phyloP scores from a whole-genome alignment of 2,113 vertebrate species.

The Eupsittula cactorum region DNA sequence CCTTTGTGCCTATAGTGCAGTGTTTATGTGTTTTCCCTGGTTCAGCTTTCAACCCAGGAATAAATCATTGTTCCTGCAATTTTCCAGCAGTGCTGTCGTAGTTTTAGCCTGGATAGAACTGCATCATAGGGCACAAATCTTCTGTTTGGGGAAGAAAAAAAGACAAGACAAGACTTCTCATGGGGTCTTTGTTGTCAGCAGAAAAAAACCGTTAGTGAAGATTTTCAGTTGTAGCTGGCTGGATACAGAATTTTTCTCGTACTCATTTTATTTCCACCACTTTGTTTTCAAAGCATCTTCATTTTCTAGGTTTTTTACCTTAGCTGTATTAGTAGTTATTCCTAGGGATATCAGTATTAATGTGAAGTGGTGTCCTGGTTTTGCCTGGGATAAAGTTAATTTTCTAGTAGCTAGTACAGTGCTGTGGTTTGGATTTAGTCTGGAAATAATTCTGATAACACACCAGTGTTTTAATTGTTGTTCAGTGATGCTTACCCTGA shows the following conservation, averaged over 20 bases:
- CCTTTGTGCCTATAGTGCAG: not conserved
- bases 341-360: not conserved
- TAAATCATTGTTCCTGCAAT: not conserved
- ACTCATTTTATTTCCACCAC: not conserved
- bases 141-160: not conserved
- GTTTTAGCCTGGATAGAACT: not conserved
- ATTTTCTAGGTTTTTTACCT: not conserved
- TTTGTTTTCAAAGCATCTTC: not conserved
- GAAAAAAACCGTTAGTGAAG: not conserved
- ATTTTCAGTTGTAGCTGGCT: not conserved
- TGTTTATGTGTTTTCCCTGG: conserved; percentile 35
- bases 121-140: not conserved
- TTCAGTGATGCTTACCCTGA: not conserved
- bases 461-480: not conserved
- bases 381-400: not conserved
- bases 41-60: not conserved
- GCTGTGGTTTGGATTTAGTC: not conserved
- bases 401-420: not conserved
- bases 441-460: not conserved
- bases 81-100: not conserved
- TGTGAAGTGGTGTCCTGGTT: not conserved
- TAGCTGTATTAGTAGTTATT: not conserved
- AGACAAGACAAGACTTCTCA: not conserved
- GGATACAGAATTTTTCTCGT: not conserved
- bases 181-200: not conserved